A percentile compares a stretch with the other conserved stretches of the same genome.
Conservation (phyloP, 2,888 invertebrate species). For the Encarsia formosa region DNA sequence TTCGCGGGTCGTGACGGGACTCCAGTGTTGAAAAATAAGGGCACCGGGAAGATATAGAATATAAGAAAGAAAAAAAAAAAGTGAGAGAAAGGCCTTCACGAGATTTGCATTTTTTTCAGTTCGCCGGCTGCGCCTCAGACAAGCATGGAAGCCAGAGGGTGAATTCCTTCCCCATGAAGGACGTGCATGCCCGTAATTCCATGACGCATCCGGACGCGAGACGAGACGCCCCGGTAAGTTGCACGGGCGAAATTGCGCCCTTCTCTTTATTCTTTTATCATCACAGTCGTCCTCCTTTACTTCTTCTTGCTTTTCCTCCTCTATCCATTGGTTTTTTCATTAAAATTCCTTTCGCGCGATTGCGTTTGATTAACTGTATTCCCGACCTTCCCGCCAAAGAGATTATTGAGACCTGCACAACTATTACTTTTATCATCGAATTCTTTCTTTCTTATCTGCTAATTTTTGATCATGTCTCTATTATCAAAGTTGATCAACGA, state of each 20-base stretch:
- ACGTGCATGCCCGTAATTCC: constrained; percentile 62
- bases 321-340: not conserved
- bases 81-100: constrained; percentile 19
- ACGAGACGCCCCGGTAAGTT: constrained; percentile 73
- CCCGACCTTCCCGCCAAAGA: not conserved
- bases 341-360: constrained; percentile 9
- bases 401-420: not conserved
- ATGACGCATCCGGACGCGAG: constrained; percentile 67
- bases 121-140: constrained; percentile 74
- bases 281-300: not conserved
- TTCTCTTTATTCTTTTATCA: not conserved
- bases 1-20: too few species aligned
- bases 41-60: too few species aligned
- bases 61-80: not conserved
- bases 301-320: not conserved
- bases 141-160: constrained; percentile 68
- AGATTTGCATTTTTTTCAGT: constrained; percentile 55
- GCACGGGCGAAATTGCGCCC: constrained; percentile 1
- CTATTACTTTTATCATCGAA: too few species aligned
- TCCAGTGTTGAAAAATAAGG: too few species aligned
- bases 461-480: too few species aligned
- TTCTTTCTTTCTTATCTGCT: too few species aligned
- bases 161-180: constrained; percentile 82
- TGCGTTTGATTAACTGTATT: constrained; percentile 9
- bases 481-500: too few species aligned